A percentile compares a stretch with the other conserved stretches of the same genome.
Conservation (phyloP, 2,797 vertebrate genomes). For the Coluber constrictor region DNA sequence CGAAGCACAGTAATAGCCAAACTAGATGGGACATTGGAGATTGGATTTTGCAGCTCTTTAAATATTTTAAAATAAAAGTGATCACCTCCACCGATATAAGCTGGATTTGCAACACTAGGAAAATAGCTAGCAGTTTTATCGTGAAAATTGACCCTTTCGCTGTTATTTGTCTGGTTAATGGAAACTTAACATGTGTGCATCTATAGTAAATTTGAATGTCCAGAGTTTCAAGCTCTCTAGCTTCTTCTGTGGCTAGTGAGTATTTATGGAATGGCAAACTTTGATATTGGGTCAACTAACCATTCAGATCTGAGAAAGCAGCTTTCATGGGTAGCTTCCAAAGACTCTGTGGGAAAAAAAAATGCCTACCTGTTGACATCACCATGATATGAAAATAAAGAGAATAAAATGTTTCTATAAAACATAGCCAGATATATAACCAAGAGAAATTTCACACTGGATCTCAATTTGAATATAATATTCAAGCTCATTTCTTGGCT, state of each 20-base stretch:
- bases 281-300: background rate
- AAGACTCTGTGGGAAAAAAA: background rate
- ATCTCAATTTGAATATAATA: slow-evolving; percentile 18
- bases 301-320: background rate
- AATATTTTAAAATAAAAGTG: background rate
- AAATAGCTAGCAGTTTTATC: background rate
- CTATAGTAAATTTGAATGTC: background rate
- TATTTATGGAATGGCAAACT: background rate
- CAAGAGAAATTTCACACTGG: slow-evolving; percentile 2
- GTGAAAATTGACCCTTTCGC: background rate
- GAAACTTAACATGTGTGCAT: background rate
- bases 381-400: background rate
- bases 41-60: background rate
- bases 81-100: background rate
- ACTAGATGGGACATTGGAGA: background rate
- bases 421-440: background rate
- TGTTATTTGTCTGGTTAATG: background rate
- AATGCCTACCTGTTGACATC: background rate
- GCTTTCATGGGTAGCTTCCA: background rate
- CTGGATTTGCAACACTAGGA: background rate
- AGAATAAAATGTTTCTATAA: slow-evolving; percentile 13
- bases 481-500: background rate
- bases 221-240: background rate
- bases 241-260: background rate
- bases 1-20: background rate